Conservation (phyloP, 2,888 invertebrate species). For the Thymelicus acteon region DNA sequence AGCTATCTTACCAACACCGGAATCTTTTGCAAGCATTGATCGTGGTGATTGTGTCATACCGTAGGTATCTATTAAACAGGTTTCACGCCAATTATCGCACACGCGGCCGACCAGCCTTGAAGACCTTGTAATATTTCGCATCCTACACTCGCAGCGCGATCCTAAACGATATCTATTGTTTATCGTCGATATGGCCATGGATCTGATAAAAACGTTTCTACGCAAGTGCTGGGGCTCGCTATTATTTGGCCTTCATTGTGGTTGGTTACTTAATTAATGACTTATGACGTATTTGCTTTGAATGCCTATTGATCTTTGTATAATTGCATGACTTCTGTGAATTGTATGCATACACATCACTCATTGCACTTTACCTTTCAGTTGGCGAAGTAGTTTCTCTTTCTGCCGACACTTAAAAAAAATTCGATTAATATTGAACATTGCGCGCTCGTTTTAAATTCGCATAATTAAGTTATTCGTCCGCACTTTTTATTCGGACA, state of each 20-base stretch:
- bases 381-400: not conserved
- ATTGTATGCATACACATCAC: not conserved
- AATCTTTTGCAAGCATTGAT: slow-evolving; percentile 28
- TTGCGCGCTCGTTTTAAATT: not conserved
- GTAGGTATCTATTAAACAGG: slow-evolving; percentile 49
- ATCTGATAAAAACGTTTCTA: slow-evolving; percentile 23
- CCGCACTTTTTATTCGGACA: slow-evolving; percentile 5
- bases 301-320: not conserved
- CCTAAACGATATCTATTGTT: slow-evolving; percentile 30
- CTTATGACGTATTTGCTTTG: not conserved
- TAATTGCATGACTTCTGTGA: not conserved
- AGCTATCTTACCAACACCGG: slow-evolving; percentile 14
- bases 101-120: slow-evolving; percentile 56
- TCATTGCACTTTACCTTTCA: not conserved
- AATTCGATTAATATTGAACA: slow-evolving; percentile 1
- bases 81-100: slow-evolving; percentile 62
- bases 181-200: slow-evolving; percentile 26
- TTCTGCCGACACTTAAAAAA: not conserved
- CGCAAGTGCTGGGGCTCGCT: not conserved
- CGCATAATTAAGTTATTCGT: not conserved
- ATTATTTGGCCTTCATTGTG: slow-evolving; percentile 8
- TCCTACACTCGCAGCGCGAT: slow-evolving; percentile 57
- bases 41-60: slow-evolving; percentile 38
- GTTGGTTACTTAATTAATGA: not conserved
- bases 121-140: slow-evolving; percentile 69